phyloP scores from a whole-genome alignment of 2,113 vertebrate species.

The Dasyornis broadbenti region DNA sequence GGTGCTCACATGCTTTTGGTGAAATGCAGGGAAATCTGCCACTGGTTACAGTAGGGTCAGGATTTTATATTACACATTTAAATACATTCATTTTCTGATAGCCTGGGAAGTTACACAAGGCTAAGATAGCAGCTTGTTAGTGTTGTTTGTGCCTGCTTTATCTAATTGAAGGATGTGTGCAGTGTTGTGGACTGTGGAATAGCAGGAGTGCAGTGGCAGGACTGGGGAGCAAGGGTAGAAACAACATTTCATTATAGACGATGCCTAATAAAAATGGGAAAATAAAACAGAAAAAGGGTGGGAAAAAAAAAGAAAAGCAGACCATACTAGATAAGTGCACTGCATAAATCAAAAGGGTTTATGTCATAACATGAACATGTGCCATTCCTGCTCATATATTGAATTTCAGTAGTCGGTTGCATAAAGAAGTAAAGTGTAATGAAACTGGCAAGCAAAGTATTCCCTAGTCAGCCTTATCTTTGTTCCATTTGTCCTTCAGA shows the following conservation, averaged over 20 bases:
- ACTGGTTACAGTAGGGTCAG: not conserved
- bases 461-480: slow-evolving; percentile 77
- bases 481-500: slow-evolving; percentile 79
- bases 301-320: not conserved
- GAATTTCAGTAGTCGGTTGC: slow-evolving; percentile 77
- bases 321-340: slow-evolving; percentile 50
- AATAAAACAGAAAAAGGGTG: slow-evolving; percentile 11
- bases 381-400: slow-evolving; percentile 70
- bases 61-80: not conserved
- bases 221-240: not conserved
- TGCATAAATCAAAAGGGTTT: slow-evolving; percentile 75
- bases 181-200: not conserved
- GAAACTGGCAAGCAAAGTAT: slow-evolving; percentile 76
- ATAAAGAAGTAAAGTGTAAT: slow-evolving; percentile 79
- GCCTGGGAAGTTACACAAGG: not conserved
- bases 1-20: not conserved
- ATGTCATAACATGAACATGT: slow-evolving; percentile 73
- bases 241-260: not conserved
- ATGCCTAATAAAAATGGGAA: slow-evolving; percentile 45
- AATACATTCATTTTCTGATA: not conserved
- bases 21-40: not conserved
- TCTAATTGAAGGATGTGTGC: not conserved
- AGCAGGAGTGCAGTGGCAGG: not conserved
- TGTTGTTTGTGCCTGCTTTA: not conserved
- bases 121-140: not conserved